Base-by-base conservation (phyloP, 92 coral and sea anemone genomes). In the Porites divaricata region DNA sequence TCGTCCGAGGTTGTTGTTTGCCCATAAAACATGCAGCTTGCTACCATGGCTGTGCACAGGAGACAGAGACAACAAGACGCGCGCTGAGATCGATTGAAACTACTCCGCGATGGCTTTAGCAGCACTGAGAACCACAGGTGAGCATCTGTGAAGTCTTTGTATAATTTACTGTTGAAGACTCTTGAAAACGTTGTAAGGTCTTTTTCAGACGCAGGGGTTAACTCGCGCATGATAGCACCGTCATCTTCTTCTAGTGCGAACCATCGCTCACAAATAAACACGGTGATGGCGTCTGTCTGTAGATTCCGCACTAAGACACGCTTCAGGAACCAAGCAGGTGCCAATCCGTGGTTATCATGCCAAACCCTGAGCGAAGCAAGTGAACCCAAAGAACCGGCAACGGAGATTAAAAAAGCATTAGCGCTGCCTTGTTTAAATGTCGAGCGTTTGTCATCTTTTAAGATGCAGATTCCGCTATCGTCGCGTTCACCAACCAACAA, bases 1-100 rank as follows among this genome's bases (percentile, higher is more conserved):
- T 90, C 87, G 59, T 83, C 86, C 22, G 89, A 91, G 56, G 80
- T 80, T 25, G 6, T 51, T 28, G 52, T 70, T 70, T 70, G 78
- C 74, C 96, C 96, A 70, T 90, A 93, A 72, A 93, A 93, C 96
- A 93, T 93, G 57, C 93, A 93, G 59, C 93, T 93, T 1, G 96
- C 83, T 26, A 93, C 81, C 96, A 93, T 93, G 1, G 93, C 89
- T 1, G 92, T 87, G 63, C 91, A 84, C 74, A 93, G 86, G 56
- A 93, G 85, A 14, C 85, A 90, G 19, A 93, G 84, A 50, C 96
- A 93, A 58, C 96, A 93, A 11, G 96, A 87, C 14, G 91, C 70
- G n/a, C 96, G 92, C 72, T 93, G 96, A 49, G 89, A 81, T 23
- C 93, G 89, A 24, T 93, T 90, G 67, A 93, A 93, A 56, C 81